These are phyloP conservation scores for Atrichornis clamosus DNA, from an alignment of 2,113 vertebrate species.

Conservation along the genomic window DNA sequence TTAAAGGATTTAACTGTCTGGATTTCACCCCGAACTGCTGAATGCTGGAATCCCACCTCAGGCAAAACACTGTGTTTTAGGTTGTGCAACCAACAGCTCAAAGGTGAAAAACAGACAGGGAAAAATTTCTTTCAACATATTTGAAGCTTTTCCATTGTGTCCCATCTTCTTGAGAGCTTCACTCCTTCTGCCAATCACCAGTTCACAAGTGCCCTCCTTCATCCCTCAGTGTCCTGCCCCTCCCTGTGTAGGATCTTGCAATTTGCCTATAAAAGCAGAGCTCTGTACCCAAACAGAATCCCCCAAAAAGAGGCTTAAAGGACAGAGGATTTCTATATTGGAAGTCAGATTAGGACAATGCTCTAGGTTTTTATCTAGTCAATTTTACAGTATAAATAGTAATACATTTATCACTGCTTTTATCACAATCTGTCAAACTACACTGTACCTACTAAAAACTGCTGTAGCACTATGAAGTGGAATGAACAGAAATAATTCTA, in stretches of 20 bases:
- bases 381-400: slow-evolving; percentile 12
- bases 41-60: not conserved
- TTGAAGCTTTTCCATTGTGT: not conserved
- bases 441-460: not conserved
- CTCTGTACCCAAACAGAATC: not conserved
- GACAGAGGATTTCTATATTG: not conserved
- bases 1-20: not conserved
- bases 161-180: not conserved
- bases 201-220: not conserved
- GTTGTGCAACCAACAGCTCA: not conserved
- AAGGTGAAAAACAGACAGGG: not conserved
- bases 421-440: not conserved
- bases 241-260: not conserved
- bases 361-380: not conserved
- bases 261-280: not conserved
- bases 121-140: not conserved
- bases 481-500: not conserved
- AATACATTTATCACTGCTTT: not conserved
- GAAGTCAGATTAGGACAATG: not conserved
- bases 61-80: not conserved
- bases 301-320: not conserved
- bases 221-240: not conserved
- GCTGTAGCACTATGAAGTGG: not conserved
- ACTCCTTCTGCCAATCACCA: not conserved
- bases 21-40: not conserved